phyloP scores from a whole-genome alignment of 1,140 invertebrate species.

The Scaptomyza montana region DNA sequence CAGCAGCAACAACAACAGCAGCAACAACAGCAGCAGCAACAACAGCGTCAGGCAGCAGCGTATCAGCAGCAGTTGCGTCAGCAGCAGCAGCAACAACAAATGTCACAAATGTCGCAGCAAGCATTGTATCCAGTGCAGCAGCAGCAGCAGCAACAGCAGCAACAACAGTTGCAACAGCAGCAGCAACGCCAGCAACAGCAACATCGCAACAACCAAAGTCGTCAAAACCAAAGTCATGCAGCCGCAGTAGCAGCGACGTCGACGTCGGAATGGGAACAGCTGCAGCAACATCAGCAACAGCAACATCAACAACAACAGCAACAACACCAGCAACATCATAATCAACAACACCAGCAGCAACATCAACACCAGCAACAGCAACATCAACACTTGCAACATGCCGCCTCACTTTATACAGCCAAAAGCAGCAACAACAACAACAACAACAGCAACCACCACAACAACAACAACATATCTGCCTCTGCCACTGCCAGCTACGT shows the following conservation, averaged over 20 bases:
- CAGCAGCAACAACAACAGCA: conserved; percentile 67
- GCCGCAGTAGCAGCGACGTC: conserved; percentile 54
- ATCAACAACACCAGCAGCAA: conserved; percentile 41
- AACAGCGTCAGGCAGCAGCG: conserved; percentile 53
- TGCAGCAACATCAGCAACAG: conserved; percentile 83
- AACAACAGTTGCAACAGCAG: conserved; percentile 56
- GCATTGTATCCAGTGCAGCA: conserved; percentile 83
- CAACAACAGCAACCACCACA: neutral
- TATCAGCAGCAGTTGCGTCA: conserved; percentile 71
- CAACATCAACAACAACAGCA: conserved; percentile 28
- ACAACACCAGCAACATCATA: conserved; percentile 22
- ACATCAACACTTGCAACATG: conserved; percentile 39
- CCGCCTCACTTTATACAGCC: conserved; percentile 61
- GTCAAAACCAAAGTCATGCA: conserved; percentile 75
- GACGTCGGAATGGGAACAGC: conserved; percentile 77
- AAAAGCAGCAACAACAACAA: conserved; percentile 48
- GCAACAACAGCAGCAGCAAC: conserved; percentile 50
- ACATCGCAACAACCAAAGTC: conserved; percentile 80
- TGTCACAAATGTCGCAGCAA: conserved; percentile 84
- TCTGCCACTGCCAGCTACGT: conserved; percentile 41
- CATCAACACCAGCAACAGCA: conserved; percentile 10
- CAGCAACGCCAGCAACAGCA: conserved; percentile 61
- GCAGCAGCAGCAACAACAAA: conserved; percentile 78
- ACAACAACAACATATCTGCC: conserved; percentile 24
- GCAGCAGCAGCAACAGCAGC: conserved; percentile 69